Evolutionary conservation across 2,797 vertebrate species (phyloP), one percentile per base, ranked within the genome.

Genomic region (Eupleurogrammus muticus): DNA sequence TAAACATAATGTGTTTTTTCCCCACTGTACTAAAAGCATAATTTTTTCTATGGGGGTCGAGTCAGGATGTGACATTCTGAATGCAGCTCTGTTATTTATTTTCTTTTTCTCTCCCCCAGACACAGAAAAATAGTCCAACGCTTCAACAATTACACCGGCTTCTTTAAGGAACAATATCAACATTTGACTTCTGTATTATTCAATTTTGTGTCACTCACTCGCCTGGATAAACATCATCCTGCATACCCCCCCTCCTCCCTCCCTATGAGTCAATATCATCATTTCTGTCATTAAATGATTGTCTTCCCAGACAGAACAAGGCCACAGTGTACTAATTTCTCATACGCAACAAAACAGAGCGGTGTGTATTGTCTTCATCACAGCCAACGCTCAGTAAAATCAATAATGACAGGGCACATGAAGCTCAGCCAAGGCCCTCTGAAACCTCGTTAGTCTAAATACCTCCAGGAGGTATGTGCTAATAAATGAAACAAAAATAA

Each of bases 391-490:
- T 86, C 80, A 73, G 78, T 74, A 63, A 89, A 94, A 94, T 93
- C 91, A 90, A 93, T 92, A 90, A 89, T 90, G 91, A 93, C 91
- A 93, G 86, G 88, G 75, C 81, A 83, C 82, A 93, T 88, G 84
- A 91, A 90, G 85, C 87, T 87, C 87, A 87, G 82, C 83, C 75
- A 84, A 84, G 80, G 85, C 86, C 87, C 79, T 80, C 72, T 66
- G 82, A 90, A 92, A 90, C 86, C 92, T 93, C 53, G 80, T 94
- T 94, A 91, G 90, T 90, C 81, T 80, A 91, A 91, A 92, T 90
- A 93, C 91, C 92, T 94, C 86, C 86, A 92, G 92, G 92, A 92
- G 86, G 92, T 92, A 87, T 82, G 87, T 92, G 92, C 91, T 92
- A 93, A 93, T 92, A 93, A 94, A 92, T 89, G 86, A 90, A 91